Evolutionary conservation across 2,888 invertebrate species (phyloP).

Genomic region (Anorthoa munda): DNA sequence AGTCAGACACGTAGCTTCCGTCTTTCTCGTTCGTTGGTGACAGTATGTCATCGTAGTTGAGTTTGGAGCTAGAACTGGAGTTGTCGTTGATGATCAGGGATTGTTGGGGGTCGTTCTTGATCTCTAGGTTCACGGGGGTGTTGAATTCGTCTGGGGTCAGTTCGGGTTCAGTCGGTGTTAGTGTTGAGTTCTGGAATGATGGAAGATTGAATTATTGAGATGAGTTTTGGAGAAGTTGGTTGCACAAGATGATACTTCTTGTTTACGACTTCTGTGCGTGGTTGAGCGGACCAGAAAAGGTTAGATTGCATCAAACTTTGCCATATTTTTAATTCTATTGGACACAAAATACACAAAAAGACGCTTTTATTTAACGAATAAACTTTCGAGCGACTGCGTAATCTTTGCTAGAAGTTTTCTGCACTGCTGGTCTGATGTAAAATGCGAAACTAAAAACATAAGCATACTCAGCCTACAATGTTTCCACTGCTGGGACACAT

Average conservation of each 20-base stretch:
- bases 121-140: conserved; percentile 78
- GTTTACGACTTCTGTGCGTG: not conserved
- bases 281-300: not conserved
- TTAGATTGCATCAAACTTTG: not conserved
- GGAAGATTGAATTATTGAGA: not conserved
- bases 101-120: conserved; percentile 71
- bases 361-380: too few species aligned
- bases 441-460: too few species aligned
- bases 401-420: too few species aligned
- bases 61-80: conserved; percentile 73
- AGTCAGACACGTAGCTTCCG: conserved; percentile 66
- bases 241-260: not conserved
- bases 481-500: too few species aligned
- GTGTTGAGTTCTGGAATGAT: conserved; percentile 80
- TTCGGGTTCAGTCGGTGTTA: conserved; percentile 80
- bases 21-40: conserved; percentile 73
- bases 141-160: conserved; percentile 67
- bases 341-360: not conserved
- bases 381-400: too few species aligned
- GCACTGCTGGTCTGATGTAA: too few species aligned
- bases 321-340: not conserved
- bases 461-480: too few species aligned
- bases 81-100: conserved; percentile 73
- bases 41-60: conserved; percentile 73
- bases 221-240: too few species aligned